phyloP scores from a whole-genome alignment of 2,797 vertebrate genomes.

The Acomys russatus region DNA sequence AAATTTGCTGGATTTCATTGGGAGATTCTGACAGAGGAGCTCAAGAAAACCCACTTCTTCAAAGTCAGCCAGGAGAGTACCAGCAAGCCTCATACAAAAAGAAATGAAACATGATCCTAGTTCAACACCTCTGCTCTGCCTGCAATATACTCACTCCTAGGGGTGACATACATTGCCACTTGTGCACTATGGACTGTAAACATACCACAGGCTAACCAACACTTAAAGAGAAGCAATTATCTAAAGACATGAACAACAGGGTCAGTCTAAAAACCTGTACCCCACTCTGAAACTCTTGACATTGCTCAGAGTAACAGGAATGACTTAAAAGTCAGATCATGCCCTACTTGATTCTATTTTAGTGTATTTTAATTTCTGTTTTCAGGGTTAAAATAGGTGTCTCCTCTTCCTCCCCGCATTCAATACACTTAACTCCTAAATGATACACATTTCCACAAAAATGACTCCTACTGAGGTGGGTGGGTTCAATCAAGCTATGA shows the following conservation, averaged over 20 bases:
- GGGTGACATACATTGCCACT: too few species aligned
- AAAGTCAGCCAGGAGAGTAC: background rate
- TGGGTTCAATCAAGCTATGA: slow-evolving; percentile 59
- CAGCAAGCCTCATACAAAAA: background rate
- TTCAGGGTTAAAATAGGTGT: background rate
- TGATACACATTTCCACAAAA: background rate
- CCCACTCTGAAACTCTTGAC: background rate
- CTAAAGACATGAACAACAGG: background rate
- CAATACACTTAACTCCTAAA: background rate
- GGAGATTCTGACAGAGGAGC: background rate
- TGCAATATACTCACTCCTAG: background rate
- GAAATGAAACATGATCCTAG: accelerated
- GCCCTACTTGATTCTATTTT: background rate
- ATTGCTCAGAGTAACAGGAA: background rate
- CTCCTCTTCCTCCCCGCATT: background rate
- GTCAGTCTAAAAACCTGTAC: background rate
- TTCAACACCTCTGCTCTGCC: background rate
- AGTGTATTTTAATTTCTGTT: background rate
- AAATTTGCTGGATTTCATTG: background rate
- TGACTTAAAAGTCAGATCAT: background rate
- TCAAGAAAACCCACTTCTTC: background rate
- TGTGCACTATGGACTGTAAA: background rate
- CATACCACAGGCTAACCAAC: background rate
- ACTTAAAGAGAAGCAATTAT: background rate
- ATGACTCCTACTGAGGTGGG: slow-evolving; percentile 64